Evolutionary conservation across 2,113 vertebrate species (phyloP).

Genomic region (Rhea pennata): DNA sequence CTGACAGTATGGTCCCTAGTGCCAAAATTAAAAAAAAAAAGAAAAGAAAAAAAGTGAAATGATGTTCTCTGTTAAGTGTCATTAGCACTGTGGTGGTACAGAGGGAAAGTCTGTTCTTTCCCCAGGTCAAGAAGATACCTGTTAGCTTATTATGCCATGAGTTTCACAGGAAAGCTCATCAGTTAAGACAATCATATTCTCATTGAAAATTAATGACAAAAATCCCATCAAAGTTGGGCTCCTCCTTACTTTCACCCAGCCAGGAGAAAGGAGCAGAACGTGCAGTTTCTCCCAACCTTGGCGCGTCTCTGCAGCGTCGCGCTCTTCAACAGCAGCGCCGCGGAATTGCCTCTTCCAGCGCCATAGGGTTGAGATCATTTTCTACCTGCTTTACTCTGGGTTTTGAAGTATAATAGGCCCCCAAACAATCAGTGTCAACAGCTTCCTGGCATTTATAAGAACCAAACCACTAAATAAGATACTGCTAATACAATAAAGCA

Average conservation of each 20-base stretch:
- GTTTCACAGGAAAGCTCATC: slow-evolving; percentile 62
- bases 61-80: slow-evolving; percentile 14
- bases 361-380: not conserved
- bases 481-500: slow-evolving; percentile 61
- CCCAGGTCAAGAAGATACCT: slow-evolving; percentile 48
- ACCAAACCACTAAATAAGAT: slow-evolving; percentile 38
- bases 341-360: slow-evolving; percentile 45
- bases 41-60: not conserved
- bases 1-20: slow-evolving; percentile 19
- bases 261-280: slow-evolving; percentile 30
- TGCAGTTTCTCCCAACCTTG: slow-evolving; percentile 49
- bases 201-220: slow-evolving; percentile 44
- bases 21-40: slow-evolving; percentile 1
- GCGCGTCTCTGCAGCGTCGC: slow-evolving; percentile 29
- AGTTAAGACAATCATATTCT: slow-evolving; percentile 52
- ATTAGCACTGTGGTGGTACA: slow-evolving; percentile 18
- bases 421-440: slow-evolving; percentile 58
- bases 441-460: slow-evolving; percentile 47
- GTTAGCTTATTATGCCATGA: slow-evolving; percentile 38
- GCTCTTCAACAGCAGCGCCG: slow-evolving; percentile 11
- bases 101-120: slow-evolving; percentile 39
- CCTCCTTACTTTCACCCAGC: slow-evolving; percentile 53
- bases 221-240: not conserved
- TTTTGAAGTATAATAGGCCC: slow-evolving; percentile 46
- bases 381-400: slow-evolving; percentile 23